phyloP scores from a whole-genome alignment of 1,140 invertebrate genomes.

The Gonioctena quinquepunctata region DNA sequence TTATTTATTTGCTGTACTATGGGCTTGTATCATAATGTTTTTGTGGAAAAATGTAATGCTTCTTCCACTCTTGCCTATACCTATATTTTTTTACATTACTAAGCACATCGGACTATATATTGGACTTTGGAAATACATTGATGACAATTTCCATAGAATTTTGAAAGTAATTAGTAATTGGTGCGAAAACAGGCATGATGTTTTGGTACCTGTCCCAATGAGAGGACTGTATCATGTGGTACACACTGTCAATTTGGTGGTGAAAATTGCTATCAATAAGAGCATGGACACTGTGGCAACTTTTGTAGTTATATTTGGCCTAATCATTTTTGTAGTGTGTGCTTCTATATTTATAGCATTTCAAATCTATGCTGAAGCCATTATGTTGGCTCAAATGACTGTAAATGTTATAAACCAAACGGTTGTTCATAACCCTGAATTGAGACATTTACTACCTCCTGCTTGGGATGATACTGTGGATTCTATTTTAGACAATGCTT shows the following conservation, averaged over 20 bases:
- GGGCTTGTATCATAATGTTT: conserved; percentile 70
- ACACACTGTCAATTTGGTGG: conserved; percentile 56
- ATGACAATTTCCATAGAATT: conserved; percentile 41
- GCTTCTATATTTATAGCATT: conserved; percentile 62
- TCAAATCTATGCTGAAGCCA: conserved; percentile 91
- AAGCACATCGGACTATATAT: conserved; percentile 63
- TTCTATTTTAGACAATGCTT: conserved; percentile 88
- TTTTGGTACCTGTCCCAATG: conserved; percentile 60
- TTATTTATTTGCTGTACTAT: conserved; percentile 70
- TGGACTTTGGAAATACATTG: conserved; percentile 56
- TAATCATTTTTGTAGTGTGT: conserved; percentile 61
- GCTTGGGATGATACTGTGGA: conserved; percentile 81
- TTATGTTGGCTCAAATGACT: conserved; percentile 87
- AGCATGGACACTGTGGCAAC: conserved; percentile 64
- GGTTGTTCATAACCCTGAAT: conserved; percentile 84
- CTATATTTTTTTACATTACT: conserved; percentile 66
- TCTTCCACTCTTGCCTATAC: conserved; percentile 68
- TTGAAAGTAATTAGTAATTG: conserved; percentile 37
- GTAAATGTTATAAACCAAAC: conserved; percentile 90
- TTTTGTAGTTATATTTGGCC: conserved; percentile 62
- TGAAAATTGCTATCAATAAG: conserved; percentile 58
- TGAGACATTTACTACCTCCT: conserved; percentile 73
- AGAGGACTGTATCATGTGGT: conserved; percentile 60
- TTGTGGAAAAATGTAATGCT: conserved; percentile 75
- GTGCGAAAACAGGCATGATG: conserved; percentile 58